A percentile compares a stretch with the other conserved stretches of the same genome.
These are phyloP conservation scores for Lasius platythorax DNA, from an alignment of 2,888 invertebrate species.

Conservation along the genomic window DNA sequence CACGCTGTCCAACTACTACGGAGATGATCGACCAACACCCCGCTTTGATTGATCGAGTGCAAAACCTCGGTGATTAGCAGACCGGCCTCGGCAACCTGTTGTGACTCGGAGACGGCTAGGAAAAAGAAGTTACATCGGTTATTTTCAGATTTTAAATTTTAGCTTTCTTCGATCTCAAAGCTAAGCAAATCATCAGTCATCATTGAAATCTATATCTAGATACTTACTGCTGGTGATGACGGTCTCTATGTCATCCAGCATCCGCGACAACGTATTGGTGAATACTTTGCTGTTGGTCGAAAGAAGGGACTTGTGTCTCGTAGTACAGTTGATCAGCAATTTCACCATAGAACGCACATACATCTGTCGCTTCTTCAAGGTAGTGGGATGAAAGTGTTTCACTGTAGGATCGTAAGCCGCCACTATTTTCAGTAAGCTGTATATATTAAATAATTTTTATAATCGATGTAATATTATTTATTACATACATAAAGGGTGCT, in stretches of 20 bases:
- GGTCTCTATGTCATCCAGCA: slow-evolving; percentile 87
- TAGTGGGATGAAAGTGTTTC: slow-evolving; percentile 86
- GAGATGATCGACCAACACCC: slow-evolving; percentile 80
- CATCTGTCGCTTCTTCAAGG: slow-evolving; percentile 88
- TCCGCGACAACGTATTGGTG: slow-evolving; percentile 85
- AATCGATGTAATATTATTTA: slow-evolving; percentile 11
- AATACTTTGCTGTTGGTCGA: slow-evolving; percentile 87
- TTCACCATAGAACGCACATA: slow-evolving; percentile 89
- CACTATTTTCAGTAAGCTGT: slow-evolving; percentile 88
- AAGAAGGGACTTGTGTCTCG: slow-evolving; percentile 87
- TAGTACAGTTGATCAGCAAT: slow-evolving; percentile 87
- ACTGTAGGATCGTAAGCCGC: slow-evolving; percentile 87
- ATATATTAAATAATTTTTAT: slow-evolving; percentile 62
- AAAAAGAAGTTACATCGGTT: background rate
- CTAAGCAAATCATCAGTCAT: slow-evolving; percentile 28
- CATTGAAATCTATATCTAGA: background rate
- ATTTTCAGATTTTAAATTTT: background rate
- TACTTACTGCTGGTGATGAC: slow-evolving; percentile 85
- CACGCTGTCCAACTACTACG: slow-evolving; percentile 85
- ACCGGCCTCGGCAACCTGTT: slow-evolving; percentile 86
- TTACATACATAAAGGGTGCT: background rate
- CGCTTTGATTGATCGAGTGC: slow-evolving; percentile 85
- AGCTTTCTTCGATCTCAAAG: background rate
- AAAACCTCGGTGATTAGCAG: slow-evolving; percentile 87
- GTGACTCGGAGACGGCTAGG: slow-evolving; percentile 83